Base-by-base conservation (phyloP, 2,888 invertebrate genomes). In the Perizoma affinitatum region DNA sequence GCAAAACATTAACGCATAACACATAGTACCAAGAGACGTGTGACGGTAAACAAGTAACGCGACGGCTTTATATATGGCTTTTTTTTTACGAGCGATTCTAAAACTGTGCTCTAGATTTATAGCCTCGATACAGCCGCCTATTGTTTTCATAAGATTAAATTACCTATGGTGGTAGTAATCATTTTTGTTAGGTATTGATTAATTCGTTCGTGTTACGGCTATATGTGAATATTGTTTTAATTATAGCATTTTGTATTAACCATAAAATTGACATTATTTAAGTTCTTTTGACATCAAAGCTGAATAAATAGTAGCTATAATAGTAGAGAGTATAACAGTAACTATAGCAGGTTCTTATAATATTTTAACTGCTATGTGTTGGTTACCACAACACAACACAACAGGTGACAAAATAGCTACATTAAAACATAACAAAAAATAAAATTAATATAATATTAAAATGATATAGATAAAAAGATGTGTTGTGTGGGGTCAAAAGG, bases 31-130 rank as follows among this genome's bases (percentile, higher is more conserved):
- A 63, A 60, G 63, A 57, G 71, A 73, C 71, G 74, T 71, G 72
- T 70, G 68, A 66, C 64, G 74, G 76, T 73, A 74, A 75, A 73
- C 74, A 69, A 72, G 75, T 70, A 71, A 65, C 70, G 69, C 61
- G 63, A 69, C 68, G 61, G 44, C 59, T 67, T 64, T 66, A 61
- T 66, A 51, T 61, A 47, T 55, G 66, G 68, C 68, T 73, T 78
- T 40, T 73, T 78, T 40, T 74, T 80, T 74, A 73, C 68, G 75
- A 76, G 64, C 71, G 75, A 60, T 63, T 66, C 69, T 70, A 60
- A 70, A 75, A 59, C 65, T 71, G 63, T 66, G 70, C 64, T 71
- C 72, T 58, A 71, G 65, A 76, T 75, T 66, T 54, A 63, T 48
- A 49, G 22, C 63, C 54, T 55, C 55, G 58, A 63, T 58, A 55